These are phyloP conservation scores for Apolygus lucorum DNA, from an alignment of 1,140 invertebrate genomes.

Conservation along the genomic window DNA sequence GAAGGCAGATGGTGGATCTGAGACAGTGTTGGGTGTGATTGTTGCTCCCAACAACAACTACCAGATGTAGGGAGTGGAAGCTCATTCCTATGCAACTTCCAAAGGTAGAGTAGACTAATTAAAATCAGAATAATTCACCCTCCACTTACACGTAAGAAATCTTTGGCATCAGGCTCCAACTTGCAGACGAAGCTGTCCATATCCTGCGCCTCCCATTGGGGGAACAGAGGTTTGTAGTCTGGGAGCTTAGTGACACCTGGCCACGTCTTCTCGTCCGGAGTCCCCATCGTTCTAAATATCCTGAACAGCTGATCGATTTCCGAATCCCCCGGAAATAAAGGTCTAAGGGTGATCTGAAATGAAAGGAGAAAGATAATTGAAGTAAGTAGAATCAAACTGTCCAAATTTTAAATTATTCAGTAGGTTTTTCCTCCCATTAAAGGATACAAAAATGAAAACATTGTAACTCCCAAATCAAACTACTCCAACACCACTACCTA, in stretches of 20 bases:
- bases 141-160: conserved; percentile 59
- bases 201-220: conserved; percentile 64
- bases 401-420: too few species aligned
- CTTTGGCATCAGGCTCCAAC: conserved; percentile 50
- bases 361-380: too few species aligned
- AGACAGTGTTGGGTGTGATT: too few species aligned
- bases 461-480: too few species aligned
- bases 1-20: not conserved
- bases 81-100: too few species aligned
- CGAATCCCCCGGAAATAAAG: conserved; percentile 90
- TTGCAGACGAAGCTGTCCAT: conserved; percentile 46
- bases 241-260: conserved; percentile 72
- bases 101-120: too few species aligned
- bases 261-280: conserved; percentile 77
- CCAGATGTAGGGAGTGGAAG: too few species aligned
- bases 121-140: too few species aligned
- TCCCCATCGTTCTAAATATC: conserved; percentile 84
- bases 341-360: conserved; percentile 61
- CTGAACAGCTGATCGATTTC: conserved; percentile 94
- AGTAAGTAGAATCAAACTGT: not conserved
- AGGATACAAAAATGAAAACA: too few species aligned
- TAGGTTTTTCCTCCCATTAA: too few species aligned
- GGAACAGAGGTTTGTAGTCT: conserved; percentile 83
- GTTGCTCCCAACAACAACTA: too few species aligned
- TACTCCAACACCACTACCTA: too few species aligned